Base-by-base conservation (phyloP, 2,888 invertebrate genomes). In the Caenorhabditis sp. region DNA sequence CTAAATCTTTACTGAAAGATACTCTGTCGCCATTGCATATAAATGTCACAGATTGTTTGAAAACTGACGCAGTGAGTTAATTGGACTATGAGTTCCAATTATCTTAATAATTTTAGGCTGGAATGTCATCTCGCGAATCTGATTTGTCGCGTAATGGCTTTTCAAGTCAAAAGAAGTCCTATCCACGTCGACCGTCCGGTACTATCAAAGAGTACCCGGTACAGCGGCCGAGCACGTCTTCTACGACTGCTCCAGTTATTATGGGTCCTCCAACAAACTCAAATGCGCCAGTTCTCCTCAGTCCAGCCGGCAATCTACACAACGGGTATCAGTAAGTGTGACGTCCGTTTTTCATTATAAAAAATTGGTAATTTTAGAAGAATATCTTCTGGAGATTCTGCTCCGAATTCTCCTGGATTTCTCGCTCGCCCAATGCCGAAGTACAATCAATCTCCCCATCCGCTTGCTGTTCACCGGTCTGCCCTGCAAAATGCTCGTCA, bases 181-280 rank as follows among this genome's bases (percentile, higher is more conserved):
- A 53, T 27, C 35, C 17, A 6, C 46, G 55, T 11, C 32, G n/a
- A n/a, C n/a, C n/a, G n/a, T n/a, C n/a, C n/a, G n/a, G n/a, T n/a
- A 56, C n/a, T 20, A 26, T 37, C 15, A 35, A 27, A 22, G 41
- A 30, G 2, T 39, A 5, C n/a, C 30, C 46, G 9, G 22, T 45
- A 2, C 43, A 58, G 5, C 48, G 62, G 9, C 24, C 62, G 17
- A 53, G 35, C 22, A 50, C 52, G 4, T 32, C 53, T n/a, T 15
- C 37, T 8, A 15, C 53, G 1, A 13, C 37, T n/a, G 22, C 58
- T 17, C 45, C 46, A 15, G 26, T 62, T 2, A 30, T 75, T 0
- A 76, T 76, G 76, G 76, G 76, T 9, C 76, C 76, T 32, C 76
- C 76, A 0, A 76, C 58, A 9, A 66, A 32, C 30, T 43, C 63